Evolutionary conservation across 2,797 vertebrate genomes (phyloP), one percentile per base, ranked within the genome.

Genomic region (Mus spretus): DNA sequence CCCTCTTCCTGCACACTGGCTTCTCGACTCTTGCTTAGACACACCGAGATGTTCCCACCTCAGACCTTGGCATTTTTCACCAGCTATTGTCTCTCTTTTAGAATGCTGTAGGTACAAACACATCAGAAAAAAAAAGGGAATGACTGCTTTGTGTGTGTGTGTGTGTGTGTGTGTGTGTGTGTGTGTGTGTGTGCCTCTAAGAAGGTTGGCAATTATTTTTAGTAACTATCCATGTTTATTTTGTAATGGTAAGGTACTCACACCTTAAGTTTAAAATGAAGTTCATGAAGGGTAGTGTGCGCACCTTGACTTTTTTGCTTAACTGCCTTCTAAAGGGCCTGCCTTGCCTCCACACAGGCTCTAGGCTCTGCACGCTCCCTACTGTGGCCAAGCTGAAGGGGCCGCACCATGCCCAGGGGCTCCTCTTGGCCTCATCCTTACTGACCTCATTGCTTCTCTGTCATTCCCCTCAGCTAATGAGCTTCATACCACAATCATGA

Each of bases 141-240:
- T 59, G 75, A 53, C 24, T 53, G 4, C 9, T 50, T 10, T 50
- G 50, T 50, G 50, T 50, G 50, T 10, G 50, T 26, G 24, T 61
- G 8, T 24, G 59, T 26, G 22, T 26, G 24, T 61, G 8, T 24
- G 59, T 26, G 22, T 50, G 50, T 10, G 50, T 50, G 50, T 50
- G 50, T 50, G 50, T 10, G 50, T 26, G 24, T 61, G 8, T 24
- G 59, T 26, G 22, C 59, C 59, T 24, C 59, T 47, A 6, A 61
- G 89, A 92, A 57, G 0, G 26, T 70, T 85, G 87, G 50, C 83
- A 63, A 85, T 61, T 88, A 65, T 96, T 94, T 89, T 85, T 84
- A 89, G 2, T 28, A 70, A 75, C n/a, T 50, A 22, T 44, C 44
- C 19, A 8, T 17, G 19, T 83, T 92, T 89, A 53, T 77, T 95